phyloP scores from a whole-genome alignment of 2,797 vertebrate genomes.

The Cygnus olor region DNA sequence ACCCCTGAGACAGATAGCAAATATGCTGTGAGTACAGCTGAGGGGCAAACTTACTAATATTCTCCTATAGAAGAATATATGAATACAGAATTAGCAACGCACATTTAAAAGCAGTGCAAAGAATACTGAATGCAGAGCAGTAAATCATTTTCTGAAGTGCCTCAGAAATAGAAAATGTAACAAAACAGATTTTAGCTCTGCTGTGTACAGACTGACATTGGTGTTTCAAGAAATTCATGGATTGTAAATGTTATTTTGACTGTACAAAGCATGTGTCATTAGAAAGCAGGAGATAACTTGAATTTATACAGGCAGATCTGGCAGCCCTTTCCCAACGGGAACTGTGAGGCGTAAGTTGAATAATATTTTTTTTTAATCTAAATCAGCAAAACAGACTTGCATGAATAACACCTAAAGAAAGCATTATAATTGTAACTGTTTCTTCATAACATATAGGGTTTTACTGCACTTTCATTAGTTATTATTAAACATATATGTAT shows the following conservation, averaged over 20 bases:
- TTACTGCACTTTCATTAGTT: not conserved
- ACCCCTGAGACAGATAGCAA: constrained; percentile 19
- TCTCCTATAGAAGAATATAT: not conserved
- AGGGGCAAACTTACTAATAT: constrained; percentile 10
- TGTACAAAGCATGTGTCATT: not conserved
- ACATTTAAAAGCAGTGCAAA: not conserved
- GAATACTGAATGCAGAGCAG: not conserved
- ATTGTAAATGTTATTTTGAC: not conserved
- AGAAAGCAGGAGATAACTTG: constrained; percentile 18
- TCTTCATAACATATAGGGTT: not conserved
- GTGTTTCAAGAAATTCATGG: not conserved
- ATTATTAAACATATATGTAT: not conserved
- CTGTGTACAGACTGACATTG: not conserved
- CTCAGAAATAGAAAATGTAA: not conserved
- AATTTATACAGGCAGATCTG: constrained; percentile 31
- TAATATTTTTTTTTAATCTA: constrained; percentile 26
- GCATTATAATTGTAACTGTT: not conserved
- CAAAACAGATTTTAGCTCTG: not conserved
- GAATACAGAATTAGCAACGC: not conserved
- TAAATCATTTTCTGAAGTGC: constrained; percentile 8
- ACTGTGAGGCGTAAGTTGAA: constrained; percentile 1
- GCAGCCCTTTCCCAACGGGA: constrained; percentile 11
- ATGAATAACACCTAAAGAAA: not conserved
- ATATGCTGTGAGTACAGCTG: constrained; percentile 28
- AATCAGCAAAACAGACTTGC: not conserved